These are phyloP conservation scores for Zaprionus capensis DNA, from an alignment of 1,140 invertebrate genomes.

Conservation along the genomic window DNA sequence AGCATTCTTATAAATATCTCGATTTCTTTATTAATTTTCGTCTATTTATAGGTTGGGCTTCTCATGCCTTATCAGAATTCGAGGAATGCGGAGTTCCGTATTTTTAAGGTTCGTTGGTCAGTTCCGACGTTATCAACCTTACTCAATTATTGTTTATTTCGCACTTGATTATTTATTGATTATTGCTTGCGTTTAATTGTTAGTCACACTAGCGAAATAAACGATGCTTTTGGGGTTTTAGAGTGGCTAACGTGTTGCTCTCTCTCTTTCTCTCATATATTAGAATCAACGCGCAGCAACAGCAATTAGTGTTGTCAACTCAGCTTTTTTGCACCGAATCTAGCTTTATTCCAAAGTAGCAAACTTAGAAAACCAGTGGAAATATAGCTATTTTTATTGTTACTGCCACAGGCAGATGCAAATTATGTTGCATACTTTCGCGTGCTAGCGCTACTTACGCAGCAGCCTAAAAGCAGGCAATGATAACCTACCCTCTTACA, in stretches of 20 bases:
- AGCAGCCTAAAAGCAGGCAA: conserved; percentile 41
- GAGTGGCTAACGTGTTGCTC: too few species aligned
- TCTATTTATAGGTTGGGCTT: not conserved
- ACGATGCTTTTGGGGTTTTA: too few species aligned
- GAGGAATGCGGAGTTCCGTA: not conserved
- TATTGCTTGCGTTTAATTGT: not conserved
- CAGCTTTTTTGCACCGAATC: too few species aligned
- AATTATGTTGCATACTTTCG: conserved; percentile 39
- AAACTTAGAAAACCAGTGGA: too few species aligned
- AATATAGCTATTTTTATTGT: not conserved
- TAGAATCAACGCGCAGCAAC: too few species aligned
- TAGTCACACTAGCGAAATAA: conserved; percentile 11
- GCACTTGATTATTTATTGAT: not conserved
- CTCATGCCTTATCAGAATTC: not conserved
- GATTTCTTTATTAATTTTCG: not conserved
- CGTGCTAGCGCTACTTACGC: fast-evolving
- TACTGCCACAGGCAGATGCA: not conserved
- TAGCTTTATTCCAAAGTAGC: too few species aligned
- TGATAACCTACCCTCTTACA: not conserved
- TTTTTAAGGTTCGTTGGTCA: not conserved
- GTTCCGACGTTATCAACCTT: not conserved
- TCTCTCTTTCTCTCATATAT: too few species aligned
- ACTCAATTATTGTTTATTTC: not conserved
- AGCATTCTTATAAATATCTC: not conserved
- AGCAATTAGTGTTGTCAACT: too few species aligned